Evolutionary conservation across 2,797 vertebrate species (phyloP).

Genomic region (Molothrus ater): DNA sequence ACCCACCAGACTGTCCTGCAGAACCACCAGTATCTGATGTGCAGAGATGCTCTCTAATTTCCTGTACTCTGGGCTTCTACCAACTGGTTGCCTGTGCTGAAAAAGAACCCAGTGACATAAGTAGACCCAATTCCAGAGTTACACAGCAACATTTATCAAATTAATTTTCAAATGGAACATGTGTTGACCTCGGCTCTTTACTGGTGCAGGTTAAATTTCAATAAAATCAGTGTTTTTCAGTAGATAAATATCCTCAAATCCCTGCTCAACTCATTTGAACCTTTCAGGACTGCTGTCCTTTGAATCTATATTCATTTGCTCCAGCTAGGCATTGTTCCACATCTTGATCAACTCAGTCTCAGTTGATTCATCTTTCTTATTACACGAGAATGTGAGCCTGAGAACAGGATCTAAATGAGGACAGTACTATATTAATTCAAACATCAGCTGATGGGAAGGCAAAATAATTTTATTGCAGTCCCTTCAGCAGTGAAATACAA

Average conservation of each 20-base stretch:
- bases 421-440: neutral
- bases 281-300: neutral
- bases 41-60: neutral
- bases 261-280: neutral
- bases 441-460: neutral
- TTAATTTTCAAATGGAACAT: neutral
- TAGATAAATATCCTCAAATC: neutral
- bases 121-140: neutral
- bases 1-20: neutral
- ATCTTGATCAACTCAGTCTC: neutral
- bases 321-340: neutral
- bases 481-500: neutral
- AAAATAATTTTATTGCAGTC: neutral
- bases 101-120: neutral
- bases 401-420: neutral
- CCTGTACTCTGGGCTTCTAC: neutral
- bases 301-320: neutral
- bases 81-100: neutral
- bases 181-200: neutral
- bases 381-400: neutral
- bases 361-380: neutral
- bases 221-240: neutral
- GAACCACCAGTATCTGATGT: rapidly evolving
- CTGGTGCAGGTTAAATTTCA: neutral
- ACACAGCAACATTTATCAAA: neutral